Base-by-base conservation (phyloP, 2,797 vertebrate genomes). In the Rhadinocentrus ornatus region DNA sequence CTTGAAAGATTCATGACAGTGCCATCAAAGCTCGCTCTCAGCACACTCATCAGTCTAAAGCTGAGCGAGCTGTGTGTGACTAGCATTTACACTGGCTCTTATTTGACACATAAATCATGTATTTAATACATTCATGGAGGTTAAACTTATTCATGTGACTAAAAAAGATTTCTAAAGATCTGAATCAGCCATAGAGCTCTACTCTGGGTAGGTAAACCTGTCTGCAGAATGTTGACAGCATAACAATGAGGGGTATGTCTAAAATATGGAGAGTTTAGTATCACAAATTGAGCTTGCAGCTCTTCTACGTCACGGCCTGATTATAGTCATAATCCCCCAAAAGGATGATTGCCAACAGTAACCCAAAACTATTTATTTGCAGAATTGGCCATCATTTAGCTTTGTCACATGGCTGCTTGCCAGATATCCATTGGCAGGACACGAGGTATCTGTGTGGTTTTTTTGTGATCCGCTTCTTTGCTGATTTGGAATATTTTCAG, bases 31-130 rank as follows among this genome's bases (percentile, higher is more conserved):
- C 32, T 12, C 52, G 35, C 39, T 48, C 61, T 31, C 32, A 35
- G 35, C 16, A 31, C 46, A 39, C n/a, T n/a, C 20, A n/a, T n/a
- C n/a, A 52, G 32, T 29, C 58, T 26, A 55, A 44, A 65, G 41
- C 64, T 12, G 6, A 37, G 31, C n/a, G 27, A 58, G 56, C 68
- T 68, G 26, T n/a, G 41, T 29, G 56, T 59, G 37, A 74, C 71
- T 75, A 6, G 13, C 50, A 26, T 12, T 27, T 26, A 11, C 44
- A 22, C n/a, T 50, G 46, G 24, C 46, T 26, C 22, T 24, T 52
- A 4, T 12, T 52, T 62, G 73, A 62, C 44, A 59, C 56, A 7
- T 34, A 1, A 16, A 13, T 75, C 60, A 61, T 11, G 52, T 52
- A 53, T 73, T 71, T 69, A 52, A 71, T 34, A 77, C 50, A 39